Base-by-base conservation (phyloP, 2,797 vertebrate genomes). In the Manis javanica region DNA sequence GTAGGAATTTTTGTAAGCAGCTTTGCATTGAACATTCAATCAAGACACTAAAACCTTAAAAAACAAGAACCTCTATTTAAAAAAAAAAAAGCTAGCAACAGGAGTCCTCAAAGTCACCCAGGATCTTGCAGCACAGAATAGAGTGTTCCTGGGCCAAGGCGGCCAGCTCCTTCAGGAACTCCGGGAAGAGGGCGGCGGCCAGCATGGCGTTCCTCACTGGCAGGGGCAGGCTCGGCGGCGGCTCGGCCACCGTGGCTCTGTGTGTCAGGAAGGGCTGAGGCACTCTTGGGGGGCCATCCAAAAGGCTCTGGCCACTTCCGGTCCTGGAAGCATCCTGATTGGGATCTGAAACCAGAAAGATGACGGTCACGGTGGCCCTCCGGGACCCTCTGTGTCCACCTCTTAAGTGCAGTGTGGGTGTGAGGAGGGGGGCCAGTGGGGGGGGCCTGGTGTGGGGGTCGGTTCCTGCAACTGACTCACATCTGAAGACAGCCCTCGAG, bases 141-240 rank as follows among this genome's bases (percentile, higher is more conserved):
- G 99, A 99, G 99, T 99, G 99, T 96, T 99, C 99, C 97, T 99
- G 99, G 75, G 99, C 99, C 72, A 99, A 98, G 93, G 99, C 99
- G 2, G 99, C 99, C 98, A 99, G 99, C 95, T 99, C 99, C 99
- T 99, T 99, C 91, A 99, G 99, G 98, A 99, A 99, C 98, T 99
- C 99, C 0, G 99, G 99, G 98, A 99, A 99, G 71, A 99, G 99
- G 96, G 99, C 99, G 5, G 99, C 99, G 4, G 99, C 99, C 0
- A 99, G 99, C 59, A 99, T 98, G 1, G 99, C 98, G 0, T 99
- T 99, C 98, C 98, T 99, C 94, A 99, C 98, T 0, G 99, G 98
- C 13, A 97, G 98, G 16, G 99, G 99, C 96, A 98, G 98, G 97
- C 98, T 98, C 15, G 99, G 99, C 90, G 99, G 99, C 1, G 98